phyloP scores from a whole-genome alignment of 2,113 vertebrate species.

The Brachypodius melanocephalos region DNA sequence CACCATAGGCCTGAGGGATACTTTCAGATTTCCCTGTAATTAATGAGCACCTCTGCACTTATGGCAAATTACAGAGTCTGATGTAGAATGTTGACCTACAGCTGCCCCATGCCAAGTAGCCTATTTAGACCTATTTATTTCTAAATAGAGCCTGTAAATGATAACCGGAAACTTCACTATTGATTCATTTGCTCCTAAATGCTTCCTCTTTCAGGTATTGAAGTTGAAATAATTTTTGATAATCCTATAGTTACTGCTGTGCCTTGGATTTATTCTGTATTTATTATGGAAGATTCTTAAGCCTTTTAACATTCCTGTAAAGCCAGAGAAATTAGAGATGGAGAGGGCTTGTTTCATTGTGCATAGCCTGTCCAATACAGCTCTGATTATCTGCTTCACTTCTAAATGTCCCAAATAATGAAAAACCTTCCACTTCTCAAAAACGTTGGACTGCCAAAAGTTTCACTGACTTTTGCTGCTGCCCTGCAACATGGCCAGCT shows the following conservation, averaged over 20 bases:
- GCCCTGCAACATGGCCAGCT: neutral
- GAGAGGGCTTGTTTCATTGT: slow-evolving; percentile 50
- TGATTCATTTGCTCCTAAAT: slow-evolving; percentile 72
- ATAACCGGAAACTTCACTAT: slow-evolving; percentile 73
- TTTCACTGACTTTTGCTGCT: neutral
- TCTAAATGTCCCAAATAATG: neutral
- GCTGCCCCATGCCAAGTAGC: slow-evolving; percentile 53
- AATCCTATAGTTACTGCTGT: slow-evolving; percentile 65
- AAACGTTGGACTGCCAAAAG: neutral
- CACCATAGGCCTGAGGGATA: slow-evolving; percentile 54
- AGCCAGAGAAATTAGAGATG: slow-evolving; percentile 32
- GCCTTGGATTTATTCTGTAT: slow-evolving; percentile 68
- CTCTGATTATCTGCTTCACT: neutral
- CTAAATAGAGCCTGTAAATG: slow-evolving; percentile 74
- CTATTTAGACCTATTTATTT: slow-evolving; percentile 73
- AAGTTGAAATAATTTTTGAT: slow-evolving; percentile 67
- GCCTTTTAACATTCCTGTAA: slow-evolving; percentile 71
- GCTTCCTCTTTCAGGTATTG: slow-evolving; percentile 71
- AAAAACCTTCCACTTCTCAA: neutral
- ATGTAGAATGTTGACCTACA: slow-evolving; percentile 64
- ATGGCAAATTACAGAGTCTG: slow-evolving; percentile 61
- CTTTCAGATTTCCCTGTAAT: slow-evolving; percentile 66
- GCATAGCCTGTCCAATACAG: neutral
- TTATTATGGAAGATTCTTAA: slow-evolving; percentile 59
- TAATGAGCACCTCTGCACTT: slow-evolving; percentile 63